Percentiles rank a stretch among this genome's conserved stretches.
Evolutionary conservation across 2,113 vertebrate genomes (phyloP).

Genomic region (Atherinomorus stipes): DNA sequence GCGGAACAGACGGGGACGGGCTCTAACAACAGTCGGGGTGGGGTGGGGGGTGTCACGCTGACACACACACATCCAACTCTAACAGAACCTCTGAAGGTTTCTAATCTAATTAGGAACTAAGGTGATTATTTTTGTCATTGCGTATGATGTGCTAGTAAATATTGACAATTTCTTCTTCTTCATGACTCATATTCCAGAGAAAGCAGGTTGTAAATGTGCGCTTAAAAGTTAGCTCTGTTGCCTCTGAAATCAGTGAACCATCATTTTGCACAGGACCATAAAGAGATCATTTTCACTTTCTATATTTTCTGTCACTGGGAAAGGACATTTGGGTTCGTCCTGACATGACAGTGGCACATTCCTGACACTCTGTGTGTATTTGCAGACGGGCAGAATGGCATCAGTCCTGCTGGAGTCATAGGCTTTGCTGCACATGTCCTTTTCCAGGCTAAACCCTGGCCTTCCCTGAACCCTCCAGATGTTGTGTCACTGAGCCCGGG

Average conservation of each 20-base stretch:
- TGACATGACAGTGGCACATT: slow-evolving; percentile 53
- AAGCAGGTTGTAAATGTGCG: too few relatives aligned
- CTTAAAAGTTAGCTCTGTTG: neutral
- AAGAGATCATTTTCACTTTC: neutral
- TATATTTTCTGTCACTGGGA: slow-evolving; percentile 1
- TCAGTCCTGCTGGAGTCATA: slow-evolving; percentile 16
- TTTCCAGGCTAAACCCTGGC: slow-evolving; percentile 22
- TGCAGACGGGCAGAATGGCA: slow-evolving; percentile 1
- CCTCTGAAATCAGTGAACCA: slow-evolving; percentile 5
- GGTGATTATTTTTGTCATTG: neutral
- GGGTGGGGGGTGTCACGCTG: neutral
- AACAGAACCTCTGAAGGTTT: neutral
- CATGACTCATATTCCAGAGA: neutral
- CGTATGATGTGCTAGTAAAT: neutral
- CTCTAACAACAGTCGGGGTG: slow-evolving; percentile 1
- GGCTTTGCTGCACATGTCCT: slow-evolving; percentile 32
- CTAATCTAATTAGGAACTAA: neutral
- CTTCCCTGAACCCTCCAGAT: slow-evolving; percentile 53
- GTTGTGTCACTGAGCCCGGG: slow-evolving; percentile 16
- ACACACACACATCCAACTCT: neutral
- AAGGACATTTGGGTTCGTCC: slow-evolving; percentile 27
- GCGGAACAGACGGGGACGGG: slow-evolving; percentile 53
- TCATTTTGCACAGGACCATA: slow-evolving; percentile 13
- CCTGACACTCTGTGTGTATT: slow-evolving; percentile 15
- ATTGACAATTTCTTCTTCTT: neutral